A percentile compares a stretch with the other conserved stretches of the same genome.
phyloP scores from a whole-genome alignment of 1,140 invertebrate genomes.

The Apis cerana region DNA sequence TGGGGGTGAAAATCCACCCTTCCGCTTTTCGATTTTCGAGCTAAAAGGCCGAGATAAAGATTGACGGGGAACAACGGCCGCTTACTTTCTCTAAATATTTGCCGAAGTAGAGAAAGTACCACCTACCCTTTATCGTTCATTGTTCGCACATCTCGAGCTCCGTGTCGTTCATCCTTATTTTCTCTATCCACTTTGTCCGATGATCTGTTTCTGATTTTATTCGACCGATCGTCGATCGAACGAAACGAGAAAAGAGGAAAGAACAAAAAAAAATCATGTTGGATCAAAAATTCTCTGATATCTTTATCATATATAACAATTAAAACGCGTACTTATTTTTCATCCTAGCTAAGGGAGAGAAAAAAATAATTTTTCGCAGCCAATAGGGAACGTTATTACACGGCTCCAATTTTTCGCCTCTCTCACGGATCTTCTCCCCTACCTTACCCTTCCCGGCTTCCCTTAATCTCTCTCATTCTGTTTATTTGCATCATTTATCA shows the following conservation, averaged over 20 bases:
- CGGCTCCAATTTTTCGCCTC: slow-evolving; percentile 33
- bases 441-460: background rate
- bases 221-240: background rate
- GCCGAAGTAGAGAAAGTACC: background rate
- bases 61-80: slow-evolving; percentile 41
- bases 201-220: background rate
- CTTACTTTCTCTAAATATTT: slow-evolving; percentile 33
- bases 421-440: background rate
- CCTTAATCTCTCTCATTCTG: slow-evolving; percentile 46
- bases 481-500: slow-evolving; percentile 66
- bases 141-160: background rate
- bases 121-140: background rate
- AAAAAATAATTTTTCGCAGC: slow-evolving; percentile 19
- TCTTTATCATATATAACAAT: too few relatives aligned
- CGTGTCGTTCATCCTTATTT: slow-evolving; percentile 31
- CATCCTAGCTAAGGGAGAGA: too few relatives aligned
- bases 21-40: background rate
- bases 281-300: too few relatives aligned
- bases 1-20: background rate
- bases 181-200: background rate
- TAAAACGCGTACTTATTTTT: too few relatives aligned
- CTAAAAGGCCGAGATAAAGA: slow-evolving; percentile 18
- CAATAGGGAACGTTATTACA: slow-evolving; percentile 21
- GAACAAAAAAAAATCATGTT: background rate
- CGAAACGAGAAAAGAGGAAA: background rate